Evolutionary conservation across 53 echinoderm and acorn worm genomes (phyloP).

Genomic region (Holothuria scabra): DNA sequence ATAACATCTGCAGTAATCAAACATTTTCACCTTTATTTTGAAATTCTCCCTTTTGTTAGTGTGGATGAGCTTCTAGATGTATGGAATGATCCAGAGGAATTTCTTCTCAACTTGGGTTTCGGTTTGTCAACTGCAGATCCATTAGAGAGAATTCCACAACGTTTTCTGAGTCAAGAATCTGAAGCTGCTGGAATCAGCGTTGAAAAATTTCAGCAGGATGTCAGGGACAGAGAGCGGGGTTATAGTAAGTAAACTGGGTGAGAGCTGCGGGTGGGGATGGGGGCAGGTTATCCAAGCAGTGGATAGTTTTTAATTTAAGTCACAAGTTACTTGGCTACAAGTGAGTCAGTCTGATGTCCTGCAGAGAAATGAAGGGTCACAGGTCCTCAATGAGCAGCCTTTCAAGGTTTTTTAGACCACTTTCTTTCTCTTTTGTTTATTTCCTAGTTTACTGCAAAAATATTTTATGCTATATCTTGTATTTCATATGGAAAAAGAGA

Average conservation of each 20-base stretch:
- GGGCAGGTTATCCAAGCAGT: too few species aligned
- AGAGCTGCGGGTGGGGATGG: too few species aligned
- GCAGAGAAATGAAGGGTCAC: too few species aligned
- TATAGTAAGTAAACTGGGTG: conserved; percentile 57
- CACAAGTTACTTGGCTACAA: too few species aligned
- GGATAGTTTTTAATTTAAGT: too few species aligned
- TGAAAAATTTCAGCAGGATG: conserved; percentile 64
- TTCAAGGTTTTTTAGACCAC: too few species aligned
- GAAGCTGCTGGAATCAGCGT: conserved; percentile 76
- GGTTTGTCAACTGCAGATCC: conserved; percentile 68
- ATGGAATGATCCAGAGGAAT: conserved; percentile 85
- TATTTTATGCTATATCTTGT: too few species aligned
- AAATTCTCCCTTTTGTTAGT: conserved; percentile 45
- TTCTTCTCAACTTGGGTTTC: conserved; percentile 87
- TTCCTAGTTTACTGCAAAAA: too few species aligned
- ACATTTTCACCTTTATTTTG: background rate
- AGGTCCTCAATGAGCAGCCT: too few species aligned
- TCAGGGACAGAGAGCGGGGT: conserved; percentile 67
- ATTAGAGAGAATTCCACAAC: conserved; percentile 69
- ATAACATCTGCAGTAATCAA: background rate
- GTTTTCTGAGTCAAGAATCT: conserved; percentile 76
- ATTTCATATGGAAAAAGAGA: too few species aligned
- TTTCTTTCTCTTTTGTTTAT: too few species aligned
- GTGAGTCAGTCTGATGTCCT: too few species aligned
- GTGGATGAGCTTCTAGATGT: conserved; percentile 82